These are phyloP conservation scores for Dinocampus coccinellae DNA, from an alignment of 2,888 invertebrate species.

Conservation along the genomic window DNA sequence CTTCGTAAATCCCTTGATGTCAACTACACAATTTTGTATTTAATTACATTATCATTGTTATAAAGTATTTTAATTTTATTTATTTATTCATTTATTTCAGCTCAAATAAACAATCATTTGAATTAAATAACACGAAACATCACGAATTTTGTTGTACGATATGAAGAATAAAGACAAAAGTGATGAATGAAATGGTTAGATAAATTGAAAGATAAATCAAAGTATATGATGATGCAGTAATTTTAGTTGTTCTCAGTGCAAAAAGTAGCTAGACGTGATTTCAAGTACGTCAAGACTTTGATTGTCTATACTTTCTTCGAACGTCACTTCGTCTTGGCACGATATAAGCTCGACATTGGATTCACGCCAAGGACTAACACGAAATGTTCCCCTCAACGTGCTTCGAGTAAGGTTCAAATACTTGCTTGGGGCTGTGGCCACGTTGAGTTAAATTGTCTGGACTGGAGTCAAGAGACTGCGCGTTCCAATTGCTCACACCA, in stretches of 20 bases:
- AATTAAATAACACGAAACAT: too few species aligned
- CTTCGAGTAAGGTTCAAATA: constrained; percentile 7
- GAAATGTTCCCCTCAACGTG: constrained; percentile 1
- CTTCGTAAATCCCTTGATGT: not conserved
- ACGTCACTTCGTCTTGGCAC: not conserved
- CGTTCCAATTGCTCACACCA: constrained; percentile 27
- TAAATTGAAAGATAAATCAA: too few species aligned
- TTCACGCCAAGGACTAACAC: constrained; percentile 11
- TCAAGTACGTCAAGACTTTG: not conserved
- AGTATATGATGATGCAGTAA: not conserved
- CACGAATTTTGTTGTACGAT: too few species aligned
- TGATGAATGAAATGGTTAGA: too few species aligned
- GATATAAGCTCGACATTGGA: not conserved
- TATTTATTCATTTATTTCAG: not conserved
- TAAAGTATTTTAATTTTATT: not conserved
- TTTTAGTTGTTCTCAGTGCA: not conserved
- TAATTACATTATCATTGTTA: not conserved
- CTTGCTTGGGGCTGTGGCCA: constrained; percentile 3
- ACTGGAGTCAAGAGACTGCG: constrained; percentile 30
- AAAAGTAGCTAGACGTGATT: not conserved
- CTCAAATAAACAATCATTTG: too few species aligned
- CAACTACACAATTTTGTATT: not conserved
- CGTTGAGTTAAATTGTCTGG: constrained; percentile 40
- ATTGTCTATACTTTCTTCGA: not conserved
- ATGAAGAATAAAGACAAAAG: too few species aligned